A percentile compares a stretch with the other conserved stretches of the same genome.
phyloP scores from a whole-genome alignment of 2,113 vertebrate genomes.

The Cnemophilus loriae region DNA sequence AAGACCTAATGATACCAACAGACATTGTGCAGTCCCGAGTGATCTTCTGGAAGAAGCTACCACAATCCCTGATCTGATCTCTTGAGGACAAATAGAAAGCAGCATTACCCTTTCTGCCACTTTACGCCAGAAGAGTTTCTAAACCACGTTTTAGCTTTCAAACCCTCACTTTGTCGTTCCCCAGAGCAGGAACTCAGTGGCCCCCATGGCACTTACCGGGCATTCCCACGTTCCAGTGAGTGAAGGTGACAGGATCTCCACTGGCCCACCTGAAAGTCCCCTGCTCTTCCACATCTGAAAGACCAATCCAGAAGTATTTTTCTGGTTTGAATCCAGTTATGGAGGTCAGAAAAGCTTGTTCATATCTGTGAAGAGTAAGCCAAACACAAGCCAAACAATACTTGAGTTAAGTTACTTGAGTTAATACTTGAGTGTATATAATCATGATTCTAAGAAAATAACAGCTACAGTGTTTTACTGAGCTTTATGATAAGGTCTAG shows the following conservation, averaged over 20 bases:
- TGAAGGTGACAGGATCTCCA: conserved; percentile 75
- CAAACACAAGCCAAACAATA: background rate
- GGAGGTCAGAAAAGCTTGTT: conserved; percentile 91
- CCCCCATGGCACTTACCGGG: conserved; percentile 74
- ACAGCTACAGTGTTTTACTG: background rate
- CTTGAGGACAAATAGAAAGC: background rate
- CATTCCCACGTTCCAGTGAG: conserved; percentile 89
- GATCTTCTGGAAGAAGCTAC: background rate
- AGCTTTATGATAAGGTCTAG: background rate
- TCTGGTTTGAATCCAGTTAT: conserved; percentile 85
- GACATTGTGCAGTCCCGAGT: accelerated
- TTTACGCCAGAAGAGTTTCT: background rate
- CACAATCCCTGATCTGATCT: background rate
- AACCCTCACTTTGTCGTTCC: background rate
- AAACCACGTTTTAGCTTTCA: background rate
- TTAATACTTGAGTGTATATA: too few species aligned
- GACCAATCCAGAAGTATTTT: conserved; percentile 91
- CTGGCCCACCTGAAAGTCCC: conserved; percentile 79
- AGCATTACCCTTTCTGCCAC: background rate
- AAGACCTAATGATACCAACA: background rate
- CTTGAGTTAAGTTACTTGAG: background rate
- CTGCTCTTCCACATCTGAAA: conserved; percentile 76
- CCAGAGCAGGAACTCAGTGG: background rate
- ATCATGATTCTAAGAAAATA: background rate
- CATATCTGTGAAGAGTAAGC: conserved; percentile 78